A percentile compares a stretch with the other conserved stretches of the same genome.
Evolutionary conservation across 2,113 vertebrate species (phyloP).

Genomic region (Hippocampus abdominalis): DNA sequence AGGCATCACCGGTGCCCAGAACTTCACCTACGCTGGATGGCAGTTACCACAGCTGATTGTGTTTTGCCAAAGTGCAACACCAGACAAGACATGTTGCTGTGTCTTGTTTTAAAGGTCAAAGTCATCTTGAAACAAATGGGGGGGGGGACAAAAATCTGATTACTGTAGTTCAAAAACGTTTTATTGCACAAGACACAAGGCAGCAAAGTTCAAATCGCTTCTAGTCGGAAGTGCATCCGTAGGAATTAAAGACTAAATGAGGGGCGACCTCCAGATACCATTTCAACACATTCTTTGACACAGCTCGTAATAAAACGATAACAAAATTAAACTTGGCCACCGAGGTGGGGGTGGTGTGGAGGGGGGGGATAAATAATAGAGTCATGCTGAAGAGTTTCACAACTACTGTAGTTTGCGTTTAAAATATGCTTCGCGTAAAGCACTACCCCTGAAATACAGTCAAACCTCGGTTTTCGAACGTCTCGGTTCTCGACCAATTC

Average conservation of each 20-base stretch:
- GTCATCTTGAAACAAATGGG: background rate
- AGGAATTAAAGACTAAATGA: background rate
- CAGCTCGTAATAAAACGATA: background rate
- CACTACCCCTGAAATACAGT: too few relatives aligned
- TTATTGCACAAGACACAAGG: background rate
- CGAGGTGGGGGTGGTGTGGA: too few relatives aligned
- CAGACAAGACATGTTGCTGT: background rate
- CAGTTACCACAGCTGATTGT: background rate
- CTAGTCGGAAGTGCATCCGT: background rate
- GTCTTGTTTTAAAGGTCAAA: background rate
- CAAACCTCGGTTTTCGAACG: too few relatives aligned
- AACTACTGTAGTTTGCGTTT: background rate
- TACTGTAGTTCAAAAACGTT: background rate
- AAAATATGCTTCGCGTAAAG: too few relatives aligned
- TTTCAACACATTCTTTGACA: background rate
- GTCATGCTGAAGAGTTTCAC: background rate
- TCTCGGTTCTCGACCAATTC: too few relatives aligned
- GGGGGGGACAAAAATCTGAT: background rate
- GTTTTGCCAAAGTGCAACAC: background rate
- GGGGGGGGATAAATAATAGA: background rate
- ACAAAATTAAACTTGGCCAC: background rate
- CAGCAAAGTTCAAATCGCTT: background rate
- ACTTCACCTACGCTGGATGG: constrained; percentile 12
- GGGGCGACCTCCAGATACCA: background rate
- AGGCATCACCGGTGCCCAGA: constrained; percentile 25